Conservation (phyloP, 2,888 invertebrate genomes). For the Brachynemurus nebulosus region DNA sequence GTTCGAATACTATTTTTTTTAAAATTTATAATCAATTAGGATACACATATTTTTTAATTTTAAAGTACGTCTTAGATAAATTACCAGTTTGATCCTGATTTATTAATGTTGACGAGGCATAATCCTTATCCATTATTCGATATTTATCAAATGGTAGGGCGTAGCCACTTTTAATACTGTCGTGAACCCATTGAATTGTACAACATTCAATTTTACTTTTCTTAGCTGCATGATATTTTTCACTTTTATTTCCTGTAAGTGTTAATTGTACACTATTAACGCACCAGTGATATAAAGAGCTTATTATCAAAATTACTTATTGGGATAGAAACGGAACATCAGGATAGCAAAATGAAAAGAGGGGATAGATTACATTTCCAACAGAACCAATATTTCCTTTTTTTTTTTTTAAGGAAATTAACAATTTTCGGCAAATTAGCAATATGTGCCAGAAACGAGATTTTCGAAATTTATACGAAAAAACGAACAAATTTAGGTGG, state of each 20-base stretch:
- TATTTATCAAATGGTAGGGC: constrained; percentile 48
- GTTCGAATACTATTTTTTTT: constrained; percentile 9
- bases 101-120: constrained; percentile 3
- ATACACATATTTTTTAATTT: background rate
- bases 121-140: constrained; percentile 36
- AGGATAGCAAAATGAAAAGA: too few species aligned
- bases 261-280: too few species aligned
- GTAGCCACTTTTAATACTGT: constrained; percentile 58
- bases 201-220: constrained; percentile 49
- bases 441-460: too few species aligned
- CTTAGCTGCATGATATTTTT: constrained; percentile 52
- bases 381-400: too few species aligned
- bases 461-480: too few species aligned
- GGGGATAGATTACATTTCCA: too few species aligned
- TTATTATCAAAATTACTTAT: constrained; percentile 21
- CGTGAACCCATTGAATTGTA: constrained; percentile 61
- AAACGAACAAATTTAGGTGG: too few species aligned
- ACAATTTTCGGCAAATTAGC: too few species aligned
- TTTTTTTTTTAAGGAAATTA: too few species aligned
- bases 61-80: background rate
- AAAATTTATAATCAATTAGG: too few species aligned
- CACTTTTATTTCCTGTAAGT: constrained; percentile 52
- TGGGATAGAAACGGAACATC: too few species aligned
- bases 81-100: constrained; percentile 1
- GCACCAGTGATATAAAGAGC: too few species aligned